A percentile compares a stretch with the other conserved stretches of the same genome.
phyloP scores from a whole-genome alignment of 1,140 invertebrate genomes.

The Leptopilina boulardi region DNA sequence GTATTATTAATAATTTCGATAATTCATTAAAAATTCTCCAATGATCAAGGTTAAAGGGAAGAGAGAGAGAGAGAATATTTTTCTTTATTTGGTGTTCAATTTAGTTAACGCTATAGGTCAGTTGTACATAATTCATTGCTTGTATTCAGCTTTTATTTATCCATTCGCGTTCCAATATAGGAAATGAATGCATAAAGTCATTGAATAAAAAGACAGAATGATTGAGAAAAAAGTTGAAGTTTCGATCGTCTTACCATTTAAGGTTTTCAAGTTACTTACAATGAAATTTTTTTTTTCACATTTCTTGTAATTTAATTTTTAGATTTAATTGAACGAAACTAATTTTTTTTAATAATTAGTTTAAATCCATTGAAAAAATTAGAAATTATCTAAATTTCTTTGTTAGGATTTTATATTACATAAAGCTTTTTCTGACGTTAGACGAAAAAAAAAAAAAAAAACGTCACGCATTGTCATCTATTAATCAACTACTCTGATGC shows the following conservation, averaged over 20 bases:
- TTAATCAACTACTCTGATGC: constrained; percentile 1
- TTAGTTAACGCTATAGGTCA: constrained; percentile 7
- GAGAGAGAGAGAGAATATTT: background rate
- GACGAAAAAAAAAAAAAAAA: background rate
- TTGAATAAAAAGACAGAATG: background rate
- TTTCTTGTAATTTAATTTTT: background rate
- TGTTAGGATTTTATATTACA: background rate
- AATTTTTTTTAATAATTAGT: no score
- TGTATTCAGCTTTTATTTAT: background rate
- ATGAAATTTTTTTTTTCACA: background rate
- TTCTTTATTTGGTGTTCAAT: constrained; percentile 26
- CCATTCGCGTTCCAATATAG: background rate
- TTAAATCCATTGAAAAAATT: no score
- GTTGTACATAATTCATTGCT: constrained; percentile 24
- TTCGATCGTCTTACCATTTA: background rate
- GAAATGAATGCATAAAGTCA: constrained; percentile 14
- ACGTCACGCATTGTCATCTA: constrained; percentile 15
- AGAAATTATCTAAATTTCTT: background rate
- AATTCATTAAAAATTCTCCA: background rate
- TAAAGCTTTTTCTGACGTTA: background rate
- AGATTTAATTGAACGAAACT: no score
- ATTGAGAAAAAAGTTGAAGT: background rate
- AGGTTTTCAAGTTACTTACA: background rate
- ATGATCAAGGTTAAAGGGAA: background rate
- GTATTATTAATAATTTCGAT: background rate